Conservation (phyloP, 2,113 vertebrate species). For the Lipophrys pholis region DNA sequence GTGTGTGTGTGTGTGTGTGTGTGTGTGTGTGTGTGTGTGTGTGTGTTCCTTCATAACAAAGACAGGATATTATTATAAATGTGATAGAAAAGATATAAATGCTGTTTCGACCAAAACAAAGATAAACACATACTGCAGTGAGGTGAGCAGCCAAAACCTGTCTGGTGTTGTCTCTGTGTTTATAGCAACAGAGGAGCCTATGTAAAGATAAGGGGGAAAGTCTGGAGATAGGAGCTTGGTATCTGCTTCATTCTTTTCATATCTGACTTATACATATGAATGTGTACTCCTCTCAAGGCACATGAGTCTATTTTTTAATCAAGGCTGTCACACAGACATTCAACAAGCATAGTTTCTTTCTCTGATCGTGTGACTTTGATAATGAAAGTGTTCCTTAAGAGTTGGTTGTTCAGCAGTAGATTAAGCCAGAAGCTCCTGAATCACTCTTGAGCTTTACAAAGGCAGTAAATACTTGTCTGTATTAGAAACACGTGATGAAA, state of each 20-base stretch:
- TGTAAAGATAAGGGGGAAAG: conserved; percentile 47
- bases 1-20: too few species aligned
- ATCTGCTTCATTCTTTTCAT: conserved; percentile 56
- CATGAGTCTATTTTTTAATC: conserved; percentile 32
- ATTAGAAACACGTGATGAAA: too few species aligned
- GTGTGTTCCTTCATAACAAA: neutral
- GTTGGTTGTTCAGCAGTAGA: too few species aligned
- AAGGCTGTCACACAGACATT: neutral
- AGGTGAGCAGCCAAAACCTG: neutral
- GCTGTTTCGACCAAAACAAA: neutral
- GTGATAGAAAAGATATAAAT: conserved; percentile 2
- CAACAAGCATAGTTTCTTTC: neutral
- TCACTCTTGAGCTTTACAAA: too few species aligned
- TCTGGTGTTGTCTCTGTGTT: conserved; percentile 46
- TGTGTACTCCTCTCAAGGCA: neutral
- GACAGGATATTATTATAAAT: conserved; percentile 8
- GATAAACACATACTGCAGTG: neutral
- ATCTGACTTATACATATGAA: conserved; percentile 25
- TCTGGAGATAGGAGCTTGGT: conserved; percentile 63
- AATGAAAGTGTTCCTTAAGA: neutral
- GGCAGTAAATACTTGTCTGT: too few species aligned
- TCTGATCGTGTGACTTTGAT: neutral
- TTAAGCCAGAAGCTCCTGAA: too few species aligned
- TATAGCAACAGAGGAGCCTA: conserved; percentile 69
- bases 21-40: neutral